phyloP scores from a whole-genome alignment of 2,888 invertebrate species.

The Ormyrus nitidulus region DNA sequence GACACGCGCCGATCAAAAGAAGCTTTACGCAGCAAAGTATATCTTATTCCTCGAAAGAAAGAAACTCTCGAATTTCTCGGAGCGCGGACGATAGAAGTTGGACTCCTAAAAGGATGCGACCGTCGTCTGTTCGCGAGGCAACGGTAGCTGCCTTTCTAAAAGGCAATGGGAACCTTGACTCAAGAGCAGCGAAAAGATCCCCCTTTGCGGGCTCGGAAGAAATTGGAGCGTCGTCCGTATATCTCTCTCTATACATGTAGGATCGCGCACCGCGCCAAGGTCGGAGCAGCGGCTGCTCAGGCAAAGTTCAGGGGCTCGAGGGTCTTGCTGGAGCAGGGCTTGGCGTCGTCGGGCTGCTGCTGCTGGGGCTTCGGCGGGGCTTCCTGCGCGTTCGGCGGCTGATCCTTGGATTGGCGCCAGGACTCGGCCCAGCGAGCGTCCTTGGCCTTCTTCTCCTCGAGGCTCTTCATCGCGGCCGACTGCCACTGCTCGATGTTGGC shows the following conservation, averaged over 20 bases:
- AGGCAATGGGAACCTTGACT: conserved; percentile 23
- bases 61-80: conserved; percentile 12
- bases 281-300: conserved; percentile 48
- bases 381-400: not conserved
- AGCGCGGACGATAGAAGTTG: conserved; percentile 2
- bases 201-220: conserved; percentile 7
- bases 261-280: too few species aligned
- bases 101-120: conserved; percentile 4
- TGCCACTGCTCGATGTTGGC: conserved; percentile 72
- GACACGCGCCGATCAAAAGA: conserved; percentile 4
- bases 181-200: conserved; percentile 17
- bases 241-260: not conserved
- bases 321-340: conserved; percentile 73
- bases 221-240: conserved; percentile 4
- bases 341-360: conserved; percentile 63
- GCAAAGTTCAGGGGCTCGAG: conserved; percentile 72
- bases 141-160: conserved; percentile 26
- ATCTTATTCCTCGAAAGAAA: conserved; percentile 2
- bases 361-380: not conserved
- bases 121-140: conserved; percentile 26
- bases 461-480: conserved; percentile 61
- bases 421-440: conserved; percentile 48
- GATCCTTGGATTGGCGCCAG: conserved; percentile 52
- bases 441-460: conserved; percentile 58
- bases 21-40: conserved; percentile 29